Base-by-base conservation (phyloP, 35 echinoderm and acorn worm genomes). In the Chiridota heheva region DNA sequence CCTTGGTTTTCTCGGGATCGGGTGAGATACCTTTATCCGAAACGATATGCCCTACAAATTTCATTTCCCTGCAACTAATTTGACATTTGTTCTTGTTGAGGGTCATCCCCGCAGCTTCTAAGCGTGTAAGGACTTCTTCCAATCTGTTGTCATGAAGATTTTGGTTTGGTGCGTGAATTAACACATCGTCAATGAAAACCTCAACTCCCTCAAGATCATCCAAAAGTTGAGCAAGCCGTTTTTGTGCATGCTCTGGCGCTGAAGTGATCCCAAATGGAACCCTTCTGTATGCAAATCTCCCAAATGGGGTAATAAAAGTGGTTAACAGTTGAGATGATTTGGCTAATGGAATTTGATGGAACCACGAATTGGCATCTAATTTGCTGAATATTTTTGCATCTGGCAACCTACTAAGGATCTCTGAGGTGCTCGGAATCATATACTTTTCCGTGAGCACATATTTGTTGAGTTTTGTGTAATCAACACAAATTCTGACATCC, bases 41-140 rank as follows among this genome's bases (percentile, higher is more conserved):
- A 2, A 84, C 55, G 63, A 85, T 79, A 22, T 89, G 86, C 17
- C 86, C 91, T 42, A 95, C 42, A 76, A 89, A 89, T 3, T 65
- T 35, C 5, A 85, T 66, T 20, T 38, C 24, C 35, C 20, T 44
- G 4, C 61, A 18, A 38, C 24, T 42, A 31, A 95, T 83, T 31
- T 71, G 41, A 63, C 72, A 95, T 78, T 95, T 95, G 1, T 60
- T 70, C 37, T 84, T 75, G 57, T 95, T 89, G 1, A 89, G 57
- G 2, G 47, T 73, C 42, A 93, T 64, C 5, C 85, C 80, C 34
- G 80, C 79, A 27, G 45, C n/a, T 16, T 88, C 56, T 7, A 87
- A 56, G 2, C 59, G 66, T 25, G 69, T 22, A 27, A 91, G 43
- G 22, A 85, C 72, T 20, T 53, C 67, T 4, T 18, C 43, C 7